phyloP scores from a whole-genome alignment of 2,113 vertebrate species.

The crab-eating macaque (Macaca fascicularis) region DNA sequence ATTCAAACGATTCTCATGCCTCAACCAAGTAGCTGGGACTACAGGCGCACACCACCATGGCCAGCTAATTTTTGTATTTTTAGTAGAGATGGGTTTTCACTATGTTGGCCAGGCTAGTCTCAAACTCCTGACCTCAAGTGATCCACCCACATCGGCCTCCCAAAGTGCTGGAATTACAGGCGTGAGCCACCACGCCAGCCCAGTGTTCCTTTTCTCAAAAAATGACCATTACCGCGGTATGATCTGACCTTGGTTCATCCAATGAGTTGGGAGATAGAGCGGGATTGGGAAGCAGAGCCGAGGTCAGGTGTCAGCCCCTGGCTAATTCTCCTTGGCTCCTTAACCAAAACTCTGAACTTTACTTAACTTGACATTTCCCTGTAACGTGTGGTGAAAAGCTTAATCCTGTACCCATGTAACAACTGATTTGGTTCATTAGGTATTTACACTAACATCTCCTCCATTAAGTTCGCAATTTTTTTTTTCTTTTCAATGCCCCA shows the following conservation, averaged over 20 bases:
- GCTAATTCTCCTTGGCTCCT: neutral
- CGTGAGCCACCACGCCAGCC: too few relatives aligned
- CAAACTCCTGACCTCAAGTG: too few relatives aligned
- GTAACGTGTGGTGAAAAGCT: neutral
- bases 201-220: neutral
- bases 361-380: neutral
- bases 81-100: too few relatives aligned
- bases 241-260: neutral
- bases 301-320: neutral
- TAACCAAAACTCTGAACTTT: neutral
- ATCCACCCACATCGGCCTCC: too few relatives aligned
- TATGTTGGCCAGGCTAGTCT: too few relatives aligned
- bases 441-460: neutral
- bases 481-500: neutral
- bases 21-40: too few relatives aligned
- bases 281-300: neutral
- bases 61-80: too few relatives aligned
- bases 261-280: neutral
- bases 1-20: too few relatives aligned
- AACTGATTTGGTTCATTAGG: neutral
- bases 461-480: neutral
- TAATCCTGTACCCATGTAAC: neutral
- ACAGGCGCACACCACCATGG: rapidly evolving
- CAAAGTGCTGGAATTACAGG: too few relatives aligned
- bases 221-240: neutral